Evolutionary conservation across 2,888 invertebrate genomes (phyloP).

Genomic region (Philereme vetulata): DNA sequence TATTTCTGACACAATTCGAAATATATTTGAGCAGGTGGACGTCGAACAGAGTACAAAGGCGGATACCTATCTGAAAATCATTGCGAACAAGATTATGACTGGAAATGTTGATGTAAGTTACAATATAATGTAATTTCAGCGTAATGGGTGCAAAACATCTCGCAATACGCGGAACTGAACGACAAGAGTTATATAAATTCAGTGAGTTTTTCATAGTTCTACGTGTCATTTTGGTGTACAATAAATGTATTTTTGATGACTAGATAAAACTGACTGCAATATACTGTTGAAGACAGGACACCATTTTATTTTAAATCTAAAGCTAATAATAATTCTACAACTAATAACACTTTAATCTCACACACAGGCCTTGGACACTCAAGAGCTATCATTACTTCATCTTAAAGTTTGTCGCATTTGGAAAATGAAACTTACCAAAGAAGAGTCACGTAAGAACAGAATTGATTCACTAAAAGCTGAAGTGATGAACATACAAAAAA

Average conservation of each 20-base stretch:
- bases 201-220: too few species aligned
- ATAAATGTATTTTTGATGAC: too few species aligned
- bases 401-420: conserved; percentile 80
- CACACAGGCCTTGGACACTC: conserved; percentile 68
- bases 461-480: conserved; percentile 76
- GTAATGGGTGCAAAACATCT: too few species aligned
- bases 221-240: too few species aligned
- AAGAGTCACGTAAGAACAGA: conserved; percentile 70
- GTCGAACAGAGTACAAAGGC: conserved; percentile 68
- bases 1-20: conserved; percentile 72
- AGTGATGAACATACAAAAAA: conserved; percentile 72
- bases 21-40: conserved; percentile 76
- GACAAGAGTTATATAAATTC: too few species aligned
- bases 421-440: conserved; percentile 68
- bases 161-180: too few species aligned
- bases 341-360: neutral
- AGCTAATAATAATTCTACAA: too few species aligned
- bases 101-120: conserved; percentile 62
- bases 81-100: conserved; percentile 68
- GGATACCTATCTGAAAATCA: conserved; percentile 70
- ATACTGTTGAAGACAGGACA: too few species aligned
- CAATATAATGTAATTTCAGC: neutral
- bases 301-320: too few species aligned
- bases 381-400: conserved; percentile 82
- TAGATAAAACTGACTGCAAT: too few species aligned